These are phyloP conservation scores for Microcebus lehilahytsara DNA, from an alignment of 2,113 vertebrate species.

Conservation along the genomic window DNA sequence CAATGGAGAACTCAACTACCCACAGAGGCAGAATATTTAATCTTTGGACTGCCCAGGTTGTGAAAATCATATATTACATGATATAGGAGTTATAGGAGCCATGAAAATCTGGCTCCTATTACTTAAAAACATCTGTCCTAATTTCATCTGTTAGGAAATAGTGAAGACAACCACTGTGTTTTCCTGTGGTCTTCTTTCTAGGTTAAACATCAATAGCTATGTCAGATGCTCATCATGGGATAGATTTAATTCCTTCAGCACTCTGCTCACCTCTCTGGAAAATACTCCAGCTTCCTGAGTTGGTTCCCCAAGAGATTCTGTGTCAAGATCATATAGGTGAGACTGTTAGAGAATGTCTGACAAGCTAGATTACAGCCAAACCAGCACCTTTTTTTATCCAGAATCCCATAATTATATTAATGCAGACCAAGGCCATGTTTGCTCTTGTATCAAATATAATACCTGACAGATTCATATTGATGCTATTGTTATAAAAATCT, in stretches of 20 bases:
- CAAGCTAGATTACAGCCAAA: not conserved
- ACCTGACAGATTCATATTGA: conserved; percentile 17
- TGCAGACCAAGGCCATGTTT: not conserved
- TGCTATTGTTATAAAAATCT: conserved; percentile 40
- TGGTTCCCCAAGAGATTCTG: not conserved
- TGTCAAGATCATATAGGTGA: not conserved
- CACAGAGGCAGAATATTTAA: not conserved
- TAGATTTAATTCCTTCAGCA: not conserved
- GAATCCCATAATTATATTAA: not conserved
- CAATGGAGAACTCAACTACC: not conserved
- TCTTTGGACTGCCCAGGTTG: not conserved
- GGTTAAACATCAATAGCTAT: not conserved
- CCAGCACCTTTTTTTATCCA: not conserved
- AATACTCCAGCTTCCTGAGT: not conserved
- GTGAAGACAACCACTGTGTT: not conserved
- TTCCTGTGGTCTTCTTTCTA: conserved; percentile 5
- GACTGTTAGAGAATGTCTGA: not conserved
- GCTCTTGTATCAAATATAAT: conserved; percentile 1
- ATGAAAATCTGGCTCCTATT: not conserved
- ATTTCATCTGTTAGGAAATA: not conserved
- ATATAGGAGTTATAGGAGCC: no score
- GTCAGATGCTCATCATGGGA: not conserved
- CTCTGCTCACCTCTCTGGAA: not conserved
- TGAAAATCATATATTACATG: not conserved
- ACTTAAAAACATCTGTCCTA: not conserved